These are phyloP conservation scores for Tolypeutes matacus DNA, from an alignment of 2,797 vertebrate species.

Conservation along the genomic window DNA sequence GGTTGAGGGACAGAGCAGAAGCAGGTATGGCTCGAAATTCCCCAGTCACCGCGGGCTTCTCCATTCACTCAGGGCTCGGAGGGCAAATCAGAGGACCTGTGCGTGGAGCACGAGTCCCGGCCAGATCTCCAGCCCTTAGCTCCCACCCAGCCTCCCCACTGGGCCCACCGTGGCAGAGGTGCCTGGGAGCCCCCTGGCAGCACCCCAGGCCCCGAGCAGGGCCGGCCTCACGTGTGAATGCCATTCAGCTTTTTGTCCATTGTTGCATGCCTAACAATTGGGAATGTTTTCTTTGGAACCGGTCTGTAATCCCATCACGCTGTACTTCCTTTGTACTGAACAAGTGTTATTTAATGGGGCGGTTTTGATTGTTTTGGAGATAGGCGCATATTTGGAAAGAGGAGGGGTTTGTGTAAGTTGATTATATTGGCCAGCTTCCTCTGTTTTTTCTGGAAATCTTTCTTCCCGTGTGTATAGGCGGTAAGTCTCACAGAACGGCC, in stretches of 20 bases:
- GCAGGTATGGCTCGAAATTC: background rate
- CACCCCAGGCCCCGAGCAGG: background rate
- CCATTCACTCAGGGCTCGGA: background rate
- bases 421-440: constrained; percentile 80
- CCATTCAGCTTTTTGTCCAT: constrained; percentile 74
- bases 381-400: constrained; percentile 76
- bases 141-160: background rate
- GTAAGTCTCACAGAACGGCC: constrained; percentile 64
- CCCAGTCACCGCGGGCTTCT: background rate
- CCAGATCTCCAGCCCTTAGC: background rate
- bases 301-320: constrained; percentile 18
- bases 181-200: accelerated
- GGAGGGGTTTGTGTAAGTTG: constrained; percentile 79
- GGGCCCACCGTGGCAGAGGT: accelerated
- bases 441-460: constrained; percentile 86
- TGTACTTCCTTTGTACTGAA: constrained; percentile 83
- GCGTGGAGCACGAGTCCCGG: background rate
- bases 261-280: constrained; percentile 77
- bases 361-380: constrained; percentile 87
- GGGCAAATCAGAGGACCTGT: background rate
- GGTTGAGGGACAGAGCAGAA: background rate
- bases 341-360: constrained; percentile 84
- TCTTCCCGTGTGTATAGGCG: constrained; percentile 68
- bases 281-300: constrained; percentile 87
- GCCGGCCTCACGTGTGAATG: constrained; percentile 62